These are phyloP conservation scores for Sanderia malayensis DNA, from an alignment of 30 jellyfish, hydroid and myxozoan species.

Conservation along the genomic window DNA sequence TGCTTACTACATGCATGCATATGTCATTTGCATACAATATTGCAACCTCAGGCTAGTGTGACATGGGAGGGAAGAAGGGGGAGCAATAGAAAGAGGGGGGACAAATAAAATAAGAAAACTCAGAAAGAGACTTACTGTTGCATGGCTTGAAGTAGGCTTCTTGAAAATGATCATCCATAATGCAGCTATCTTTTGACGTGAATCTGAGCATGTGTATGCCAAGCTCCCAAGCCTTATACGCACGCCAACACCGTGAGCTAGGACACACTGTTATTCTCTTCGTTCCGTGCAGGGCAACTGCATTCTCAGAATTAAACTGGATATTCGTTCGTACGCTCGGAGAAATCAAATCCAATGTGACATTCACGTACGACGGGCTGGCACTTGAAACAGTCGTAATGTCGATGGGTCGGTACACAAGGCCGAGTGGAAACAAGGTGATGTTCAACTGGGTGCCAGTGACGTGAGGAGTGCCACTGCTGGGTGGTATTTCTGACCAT, in stretches of 20 bases:
- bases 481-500: too few relatives aligned
- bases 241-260: constrained; percentile 23
- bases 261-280: constrained; percentile 28
- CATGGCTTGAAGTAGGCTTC: constrained; percentile 55
- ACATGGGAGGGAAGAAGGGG: neutral
- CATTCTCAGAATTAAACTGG: constrained; percentile 29
- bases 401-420: constrained; percentile 10
- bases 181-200: constrained; percentile 14
- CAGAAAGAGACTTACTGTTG: constrained; percentile 21
- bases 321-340: constrained; percentile 1
- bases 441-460: constrained; percentile 3
- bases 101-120: neutral
- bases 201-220: constrained; percentile 15
- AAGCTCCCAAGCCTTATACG: constrained; percentile 36
- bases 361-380: neutral
- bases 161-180: constrained; percentile 22
- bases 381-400: neutral
- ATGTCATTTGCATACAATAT: too few relatives aligned
- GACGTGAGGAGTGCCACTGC: too few relatives aligned
- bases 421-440: too few relatives aligned
- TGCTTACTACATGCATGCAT: too few relatives aligned
- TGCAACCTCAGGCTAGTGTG: neutral
- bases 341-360: neutral
- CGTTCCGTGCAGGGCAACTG: constrained; percentile 24
- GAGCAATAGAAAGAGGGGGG: neutral